phyloP scores from a whole-genome alignment of 2,113 vertebrate genomes.

The Scatophagus argus region DNA sequence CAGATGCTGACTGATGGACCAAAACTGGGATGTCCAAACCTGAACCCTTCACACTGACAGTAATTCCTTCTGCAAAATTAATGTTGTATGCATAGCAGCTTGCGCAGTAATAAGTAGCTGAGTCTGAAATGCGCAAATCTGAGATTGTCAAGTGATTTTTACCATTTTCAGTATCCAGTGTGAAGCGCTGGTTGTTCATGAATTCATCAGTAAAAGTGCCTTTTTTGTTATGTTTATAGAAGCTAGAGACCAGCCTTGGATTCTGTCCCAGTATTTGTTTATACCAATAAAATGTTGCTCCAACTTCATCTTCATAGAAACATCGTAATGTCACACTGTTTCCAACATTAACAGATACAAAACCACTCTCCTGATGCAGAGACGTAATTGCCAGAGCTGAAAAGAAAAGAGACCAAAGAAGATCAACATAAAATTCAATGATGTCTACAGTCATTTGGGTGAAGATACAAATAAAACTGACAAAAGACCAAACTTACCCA shows the following conservation, averaged over 20 bases:
- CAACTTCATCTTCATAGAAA: background rate
- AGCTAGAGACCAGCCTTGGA: slow-evolving; percentile 14
- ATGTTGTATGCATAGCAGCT: background rate
- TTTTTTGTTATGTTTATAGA: background rate
- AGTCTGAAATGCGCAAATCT: slow-evolving; percentile 44
- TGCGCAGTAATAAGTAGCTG: slow-evolving; percentile 62
- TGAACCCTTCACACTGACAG: slow-evolving; percentile 30
- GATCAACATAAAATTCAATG: background rate
- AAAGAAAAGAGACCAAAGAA: background rate
- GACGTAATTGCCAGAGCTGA: background rate
- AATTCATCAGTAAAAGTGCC: slow-evolving; percentile 24
- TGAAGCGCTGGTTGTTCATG: slow-evolving; percentile 33
- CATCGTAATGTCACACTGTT: slow-evolving; percentile 37
- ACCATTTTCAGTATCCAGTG: background rate
- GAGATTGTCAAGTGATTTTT: slow-evolving; percentile 52
- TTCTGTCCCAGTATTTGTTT: slow-evolving; percentile 45
- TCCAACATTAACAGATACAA: slow-evolving; percentile 13
- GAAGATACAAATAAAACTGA: background rate
- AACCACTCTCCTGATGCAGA: background rate
- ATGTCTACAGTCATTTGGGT: too few species aligned
- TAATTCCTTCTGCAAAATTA: slow-evolving; percentile 7
- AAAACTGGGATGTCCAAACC: background rate
- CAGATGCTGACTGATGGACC: slow-evolving; percentile 37
- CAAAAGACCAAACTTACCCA: slow-evolving; percentile 27
- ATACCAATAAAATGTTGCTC: slow-evolving; percentile 39